Conservation (phyloP, 1,140 invertebrate species). For the Drosophila ambigua region DNA sequence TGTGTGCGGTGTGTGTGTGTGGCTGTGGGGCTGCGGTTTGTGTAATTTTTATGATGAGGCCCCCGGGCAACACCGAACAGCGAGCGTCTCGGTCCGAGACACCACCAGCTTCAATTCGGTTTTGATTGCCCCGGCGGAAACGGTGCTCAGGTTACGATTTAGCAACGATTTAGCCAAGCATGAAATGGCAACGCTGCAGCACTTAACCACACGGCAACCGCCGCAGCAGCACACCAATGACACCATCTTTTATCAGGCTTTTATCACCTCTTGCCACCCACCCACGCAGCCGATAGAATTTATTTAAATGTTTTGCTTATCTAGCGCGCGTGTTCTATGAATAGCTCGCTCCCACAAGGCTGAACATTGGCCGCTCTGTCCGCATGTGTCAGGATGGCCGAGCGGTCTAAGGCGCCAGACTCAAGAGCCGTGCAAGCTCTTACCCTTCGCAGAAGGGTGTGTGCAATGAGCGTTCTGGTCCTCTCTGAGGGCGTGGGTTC, state of each 20-base stretch:
- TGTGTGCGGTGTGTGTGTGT: constrained; percentile 14
- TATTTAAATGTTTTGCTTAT: constrained; percentile 30
- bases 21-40: constrained; percentile 62
- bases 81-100: too few species aligned
- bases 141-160: constrained; percentile 72
- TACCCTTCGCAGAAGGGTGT: constrained; percentile 57
- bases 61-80: constrained; percentile 46
- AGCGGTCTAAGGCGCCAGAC: constrained; percentile 90
- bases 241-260: constrained; percentile 17
- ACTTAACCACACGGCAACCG: constrained; percentile 60
- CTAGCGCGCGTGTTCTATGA: constrained; percentile 41
- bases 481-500: constrained; percentile 94
- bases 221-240: constrained; percentile 28
- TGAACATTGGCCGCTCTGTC: neutral
- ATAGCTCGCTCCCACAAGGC: constrained; percentile 3
- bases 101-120: constrained; percentile 30
- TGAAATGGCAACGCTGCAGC: constrained; percentile 67
- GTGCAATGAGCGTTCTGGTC: constrained; percentile 88
- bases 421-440: constrained; percentile 84
- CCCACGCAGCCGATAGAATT: constrained; percentile 3
- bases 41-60: constrained; percentile 77
- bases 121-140: constrained; percentile 77
- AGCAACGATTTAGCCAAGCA: constrained; percentile 70
- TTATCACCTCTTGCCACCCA: constrained; percentile 39
- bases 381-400: constrained; percentile 86